phyloP scores from a whole-genome alignment of 2,888 invertebrate genomes.

The Lasioglossum figueresi region DNA sequence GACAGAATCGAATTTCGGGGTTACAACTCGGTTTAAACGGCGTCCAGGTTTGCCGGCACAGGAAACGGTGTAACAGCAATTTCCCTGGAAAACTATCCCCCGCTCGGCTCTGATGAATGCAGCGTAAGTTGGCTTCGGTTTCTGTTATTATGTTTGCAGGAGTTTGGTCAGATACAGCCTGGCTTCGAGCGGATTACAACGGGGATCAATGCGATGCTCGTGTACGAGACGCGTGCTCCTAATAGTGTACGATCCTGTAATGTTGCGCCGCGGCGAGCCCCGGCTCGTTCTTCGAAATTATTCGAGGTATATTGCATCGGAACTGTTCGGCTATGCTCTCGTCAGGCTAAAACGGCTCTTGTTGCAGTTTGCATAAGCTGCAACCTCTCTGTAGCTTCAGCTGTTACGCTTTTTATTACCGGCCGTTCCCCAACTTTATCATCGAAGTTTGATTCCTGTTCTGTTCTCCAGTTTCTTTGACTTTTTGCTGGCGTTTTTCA shows the following conservation, averaged over 20 bases:
- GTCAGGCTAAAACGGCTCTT: not conserved
- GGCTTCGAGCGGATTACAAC: slow-evolving; percentile 37
- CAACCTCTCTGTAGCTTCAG: not conserved
- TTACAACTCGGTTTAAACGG: slow-evolving; percentile 2
- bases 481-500: too few relatives aligned
- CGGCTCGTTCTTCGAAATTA: not conserved
- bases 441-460: not conserved
- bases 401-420: not conserved
- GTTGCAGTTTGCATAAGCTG: not conserved
- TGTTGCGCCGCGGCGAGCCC: not conserved
- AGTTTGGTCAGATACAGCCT: slow-evolving; percentile 32
- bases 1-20: slow-evolving; percentile 9
- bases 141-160: slow-evolving; percentile 25
- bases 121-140: slow-evolving; percentile 15
- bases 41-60: not conserved
- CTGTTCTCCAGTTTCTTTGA: not conserved
- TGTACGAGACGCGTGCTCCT: not conserved
- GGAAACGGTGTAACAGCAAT: slow-evolving; percentile 32
- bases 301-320: not conserved
- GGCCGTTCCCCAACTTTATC: not conserved
- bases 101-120: slow-evolving; percentile 18
- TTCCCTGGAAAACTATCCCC: slow-evolving; percentile 25
- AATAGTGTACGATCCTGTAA: slow-evolving; percentile 2
- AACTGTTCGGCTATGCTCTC: not conserved
- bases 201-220: slow-evolving; percentile 30